Base-by-base conservation (phyloP, 1,140 invertebrate species). In the Eriosoma lanigerum region DNA sequence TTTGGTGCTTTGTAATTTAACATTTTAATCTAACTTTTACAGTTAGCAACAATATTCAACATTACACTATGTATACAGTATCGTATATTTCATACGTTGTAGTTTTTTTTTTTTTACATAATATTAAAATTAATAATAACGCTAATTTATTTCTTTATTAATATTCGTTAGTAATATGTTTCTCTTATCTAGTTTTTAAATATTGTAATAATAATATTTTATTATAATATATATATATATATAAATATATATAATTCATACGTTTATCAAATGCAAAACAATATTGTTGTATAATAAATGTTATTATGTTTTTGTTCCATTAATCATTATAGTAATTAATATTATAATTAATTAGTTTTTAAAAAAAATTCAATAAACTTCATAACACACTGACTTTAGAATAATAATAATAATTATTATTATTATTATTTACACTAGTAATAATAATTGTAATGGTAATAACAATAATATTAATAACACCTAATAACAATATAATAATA, bases 101-200 rank as follows among this genome's bases (percentile, higher is more conserved):
- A 38, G 19, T 21, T 66, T 46, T 44, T 64, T 68, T 68, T 15
- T 68, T 68, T 15, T 44, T 68, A 44, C n/a, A 68, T n/a, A 44
- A 32, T n/a, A n/a, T 66, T 66, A 66, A 21, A 66, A 46, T 66
- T 44, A 44, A 44, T 26, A 19, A 24, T 26, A 70, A 48, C 17
- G 44, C 44, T 70, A 48, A 17, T 68, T 48, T 50, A 17, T 50
- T 26, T 48, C 10, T 38, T 8, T 70, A 48, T 70, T 48, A 24
- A 19, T 26, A 70, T 26, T 50, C 17, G 15, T 50, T 50, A 38
- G 32, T 38, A 24, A 68, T 48, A 70, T 29, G 15, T 70, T 70
- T 50, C 44, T 24, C 68, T 70, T 70, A 70, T 70, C 68, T 70
- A 70, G 68, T 26, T 50, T 70, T 70, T 50, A 50, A 70, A 50